phyloP scores from a whole-genome alignment of 64 coral and sea anemone genomes.

The Dendronephthya gigantea region DNA sequence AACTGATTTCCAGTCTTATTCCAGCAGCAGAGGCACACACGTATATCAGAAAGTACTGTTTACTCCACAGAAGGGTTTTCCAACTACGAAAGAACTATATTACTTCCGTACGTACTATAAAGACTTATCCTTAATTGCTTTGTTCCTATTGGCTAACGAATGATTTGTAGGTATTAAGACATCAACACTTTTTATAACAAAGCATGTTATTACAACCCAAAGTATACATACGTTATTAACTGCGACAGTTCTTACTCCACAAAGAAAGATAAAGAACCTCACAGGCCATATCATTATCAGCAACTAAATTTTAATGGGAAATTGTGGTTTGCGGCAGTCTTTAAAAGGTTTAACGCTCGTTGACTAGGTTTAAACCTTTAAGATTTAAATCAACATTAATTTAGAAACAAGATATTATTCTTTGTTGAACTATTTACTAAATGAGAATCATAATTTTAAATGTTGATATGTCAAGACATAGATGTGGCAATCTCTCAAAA shows the following conservation, averaged over 20 bases:
- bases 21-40: no score
- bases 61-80: neutral
- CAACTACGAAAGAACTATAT: neutral
- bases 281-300: neutral
- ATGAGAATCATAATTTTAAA: neutral
- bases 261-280: no score
- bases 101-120: neutral
- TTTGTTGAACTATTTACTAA: neutral
- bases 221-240: no score
- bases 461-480: neutral
- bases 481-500: neutral
- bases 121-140: neutral
- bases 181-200: neutral
- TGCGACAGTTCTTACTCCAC: no score
- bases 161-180: slow-evolving; percentile 7
- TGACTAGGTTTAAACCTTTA: neutral
- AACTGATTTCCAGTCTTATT: no score
- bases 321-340: neutral
- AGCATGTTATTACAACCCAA: no score
- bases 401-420: neutral
- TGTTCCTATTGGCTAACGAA: neutral
- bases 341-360: neutral
- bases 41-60: no score
- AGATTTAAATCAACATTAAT: neutral
- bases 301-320: neutral